Conservation (phyloP, 2,113 vertebrate species). For the Lampris incognitus region DNA sequence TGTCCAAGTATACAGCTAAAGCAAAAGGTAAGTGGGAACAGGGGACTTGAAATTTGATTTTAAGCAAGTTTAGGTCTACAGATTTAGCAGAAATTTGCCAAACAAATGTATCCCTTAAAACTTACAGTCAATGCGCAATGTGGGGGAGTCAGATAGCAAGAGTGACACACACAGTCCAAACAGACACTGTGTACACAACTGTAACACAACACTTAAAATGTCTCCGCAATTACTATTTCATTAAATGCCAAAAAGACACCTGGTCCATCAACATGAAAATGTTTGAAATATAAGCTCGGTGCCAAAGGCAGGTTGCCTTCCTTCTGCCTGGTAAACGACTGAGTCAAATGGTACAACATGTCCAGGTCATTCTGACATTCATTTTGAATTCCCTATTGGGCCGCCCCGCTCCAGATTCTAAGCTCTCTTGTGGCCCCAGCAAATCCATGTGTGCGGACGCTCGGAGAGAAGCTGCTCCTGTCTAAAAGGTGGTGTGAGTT, state of each 20-base stretch:
- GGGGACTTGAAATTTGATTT: constrained; percentile 6
- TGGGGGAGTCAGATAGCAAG: background rate
- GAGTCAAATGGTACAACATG: constrained; percentile 39
- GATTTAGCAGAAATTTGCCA: constrained; percentile 3
- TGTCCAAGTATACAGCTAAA: constrained; percentile 6
- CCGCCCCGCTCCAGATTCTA: constrained; percentile 69
- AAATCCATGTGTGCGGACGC: constrained; percentile 68
- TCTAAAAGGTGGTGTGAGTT: constrained; percentile 62
- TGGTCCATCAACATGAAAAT: constrained; percentile 30
- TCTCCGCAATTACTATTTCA: constrained; percentile 25
- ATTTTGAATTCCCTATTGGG: constrained; percentile 70
- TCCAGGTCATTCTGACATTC: constrained; percentile 71
- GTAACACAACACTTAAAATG: constrained; percentile 1
- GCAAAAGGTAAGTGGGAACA: constrained; percentile 9
- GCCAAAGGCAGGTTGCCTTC: constrained; percentile 32
- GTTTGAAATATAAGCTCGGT: constrained; percentile 16
- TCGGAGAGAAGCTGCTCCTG: constrained; percentile 46
- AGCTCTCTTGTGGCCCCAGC: constrained; percentile 66
- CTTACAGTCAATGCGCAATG: background rate
- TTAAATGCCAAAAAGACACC: constrained; percentile 21
- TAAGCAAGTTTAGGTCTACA: constrained; percentile 16
- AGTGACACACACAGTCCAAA: background rate
- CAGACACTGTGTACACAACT: background rate
- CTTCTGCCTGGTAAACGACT: constrained; percentile 34
- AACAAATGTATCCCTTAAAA: constrained; percentile 10